Evolutionary conservation across 2,888 invertebrate genomes (phyloP), one percentile per base, ranked within the genome.

Genomic region (Gastrophysa polygoni): DNA sequence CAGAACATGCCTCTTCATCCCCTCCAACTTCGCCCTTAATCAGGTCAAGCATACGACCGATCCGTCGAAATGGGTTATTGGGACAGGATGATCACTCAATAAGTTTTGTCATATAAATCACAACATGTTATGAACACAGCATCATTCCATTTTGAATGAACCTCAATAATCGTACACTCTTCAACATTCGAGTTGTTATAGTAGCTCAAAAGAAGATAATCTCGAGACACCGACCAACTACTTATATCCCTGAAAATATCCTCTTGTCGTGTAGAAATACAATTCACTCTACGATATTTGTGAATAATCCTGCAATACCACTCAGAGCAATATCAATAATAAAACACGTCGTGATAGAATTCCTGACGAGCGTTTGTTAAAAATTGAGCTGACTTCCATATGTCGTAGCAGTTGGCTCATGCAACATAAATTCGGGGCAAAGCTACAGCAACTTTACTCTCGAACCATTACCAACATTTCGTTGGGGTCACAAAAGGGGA

Each of bases 401-500:
- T 38, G 38, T 38, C 38, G 7, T 7, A 24, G 38, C 32, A 32
- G 32, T 32, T 32, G 32, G 32, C 32, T 32, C 7, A 8, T 6
- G 32, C 10, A 32, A 8, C 6, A 32, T n/a, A n/a, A n/a, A n/a
- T n/a, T n/a, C n/a, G n/a, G n/a, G n/a, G n/a, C n/a, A n/a, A n/a
- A n/a, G n/a, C n/a, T n/a, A n/a, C n/a, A n/a, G n/a, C n/a, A n/a
- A n/a, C n/a, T n/a, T n/a, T n/a, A n/a, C n/a, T n/a, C n/a, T n/a
- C 10, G 38, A 38, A 14, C 14, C 11, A 38, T 38, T 38, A 38
- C 14, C 11, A 14, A 14, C n/a, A 38, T 38, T n/a, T 38, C 38
- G n/a, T 4, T 43, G 57, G 59, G 61, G 58, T 64, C 59, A 58
- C 61, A 58, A 58, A 59, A 62, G 57, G 71, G 67, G 71, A n/a